These are phyloP conservation scores for Coregonus ussuriensis DNA, from an alignment of 2,797 vertebrate species.

Conservation along the genomic window DNA sequence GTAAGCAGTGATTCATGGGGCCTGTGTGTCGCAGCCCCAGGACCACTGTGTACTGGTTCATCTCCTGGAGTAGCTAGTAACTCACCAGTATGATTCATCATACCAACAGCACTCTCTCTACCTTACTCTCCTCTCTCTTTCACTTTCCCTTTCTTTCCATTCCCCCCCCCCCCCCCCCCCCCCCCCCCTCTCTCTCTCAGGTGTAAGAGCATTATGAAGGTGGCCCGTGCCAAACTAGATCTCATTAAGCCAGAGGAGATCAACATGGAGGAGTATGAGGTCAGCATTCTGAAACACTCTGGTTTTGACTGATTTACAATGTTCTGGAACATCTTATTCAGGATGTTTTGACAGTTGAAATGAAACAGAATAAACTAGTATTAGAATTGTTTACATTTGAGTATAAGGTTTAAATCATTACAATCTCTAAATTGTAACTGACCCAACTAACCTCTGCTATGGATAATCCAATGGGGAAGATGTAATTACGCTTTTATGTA, in stretches of 20 bases:
- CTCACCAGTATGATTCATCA: conserved; percentile 59
- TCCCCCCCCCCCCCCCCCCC: too few relatives aligned
- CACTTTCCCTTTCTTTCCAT: too few relatives aligned
- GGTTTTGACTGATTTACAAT: background rate
- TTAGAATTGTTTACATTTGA: too few relatives aligned
- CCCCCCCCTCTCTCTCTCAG: conserved; percentile 63
- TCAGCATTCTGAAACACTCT: conserved; percentile 71
- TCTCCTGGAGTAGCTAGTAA: conserved; percentile 55
- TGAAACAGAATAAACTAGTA: background rate
- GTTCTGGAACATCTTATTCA: background rate
- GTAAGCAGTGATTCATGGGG: conserved; percentile 76
- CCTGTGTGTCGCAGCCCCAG: conserved; percentile 52
- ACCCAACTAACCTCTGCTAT: background rate
- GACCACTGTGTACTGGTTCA: conserved; percentile 59
- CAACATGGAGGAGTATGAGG: conserved; percentile 97
- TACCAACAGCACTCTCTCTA: conserved; percentile 13
- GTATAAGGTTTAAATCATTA: background rate
- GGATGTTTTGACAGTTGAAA: background rate
- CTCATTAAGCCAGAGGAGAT: conserved; percentile 96
- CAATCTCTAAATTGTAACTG: background rate
- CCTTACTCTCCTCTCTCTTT: conserved; percentile 5
- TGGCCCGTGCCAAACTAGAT: conserved; percentile 95
- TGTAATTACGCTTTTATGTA: background rate
- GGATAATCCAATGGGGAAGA: background rate
- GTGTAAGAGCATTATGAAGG: conserved; percentile 97